Conservation (phyloP, 2,113 vertebrate genomes). For the Triplophysa dalaica region DNA sequence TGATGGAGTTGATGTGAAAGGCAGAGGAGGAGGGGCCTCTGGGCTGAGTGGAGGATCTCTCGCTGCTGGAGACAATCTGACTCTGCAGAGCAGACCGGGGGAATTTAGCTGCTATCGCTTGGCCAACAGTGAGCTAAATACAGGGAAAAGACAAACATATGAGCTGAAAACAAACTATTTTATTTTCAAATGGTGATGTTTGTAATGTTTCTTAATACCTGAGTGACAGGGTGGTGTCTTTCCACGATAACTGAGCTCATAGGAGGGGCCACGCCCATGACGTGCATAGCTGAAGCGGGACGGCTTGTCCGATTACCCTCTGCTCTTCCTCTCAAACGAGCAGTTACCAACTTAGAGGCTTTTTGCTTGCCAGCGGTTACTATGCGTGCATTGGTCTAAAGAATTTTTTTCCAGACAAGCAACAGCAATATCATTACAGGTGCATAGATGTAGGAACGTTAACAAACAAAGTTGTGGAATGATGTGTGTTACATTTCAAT, state of each 20-base stretch:
- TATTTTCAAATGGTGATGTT: neutral
- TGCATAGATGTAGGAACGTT: neutral
- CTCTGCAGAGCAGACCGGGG: conserved; percentile 78
- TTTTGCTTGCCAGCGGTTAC: conserved; percentile 87
- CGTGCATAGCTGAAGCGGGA: conserved; percentile 72
- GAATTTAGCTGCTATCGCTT: conserved; percentile 87
- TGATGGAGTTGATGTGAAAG: conserved; percentile 81
- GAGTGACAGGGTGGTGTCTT: conserved; percentile 90
- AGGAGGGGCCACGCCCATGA: conserved; percentile 86
- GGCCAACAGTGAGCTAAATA: conserved; percentile 86
- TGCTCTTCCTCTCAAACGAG: conserved; percentile 81
- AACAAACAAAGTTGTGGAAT: neutral
- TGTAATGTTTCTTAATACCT: conserved; percentile 70
- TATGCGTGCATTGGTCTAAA: conserved; percentile 76
- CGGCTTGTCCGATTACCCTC: conserved; percentile 74
- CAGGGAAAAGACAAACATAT: neutral
- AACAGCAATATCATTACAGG: neutral
- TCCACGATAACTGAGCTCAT: conserved; percentile 90
- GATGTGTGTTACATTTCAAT: neutral
- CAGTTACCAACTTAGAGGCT: conserved; percentile 86
- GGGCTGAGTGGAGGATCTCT: conserved; percentile 70
- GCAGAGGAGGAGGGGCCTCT: conserved; percentile 62
- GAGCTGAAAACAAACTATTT: neutral
- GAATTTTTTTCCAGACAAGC: neutral
- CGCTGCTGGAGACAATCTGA: conserved; percentile 60